A percentile compares a stretch with the other conserved stretches of the same genome.
Evolutionary conservation across 30 jellyfish, hydroid and myxozoan genomes (phyloP).

Genomic region (Aurelia aurita complex sp. Pacific): DNA sequence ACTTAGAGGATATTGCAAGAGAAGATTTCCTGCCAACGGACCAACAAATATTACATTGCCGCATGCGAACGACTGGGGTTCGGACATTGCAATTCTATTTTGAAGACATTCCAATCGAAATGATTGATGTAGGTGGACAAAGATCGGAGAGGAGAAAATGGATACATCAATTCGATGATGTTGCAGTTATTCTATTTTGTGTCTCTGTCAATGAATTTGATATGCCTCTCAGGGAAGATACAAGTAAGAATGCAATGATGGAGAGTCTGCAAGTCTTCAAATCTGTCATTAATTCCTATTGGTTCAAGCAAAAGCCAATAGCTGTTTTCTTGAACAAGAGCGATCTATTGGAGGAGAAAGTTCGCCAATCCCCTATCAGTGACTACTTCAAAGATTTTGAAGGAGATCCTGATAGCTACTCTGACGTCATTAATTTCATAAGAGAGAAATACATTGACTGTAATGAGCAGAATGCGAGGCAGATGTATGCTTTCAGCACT

Average conservation of each 20-base stretch:
- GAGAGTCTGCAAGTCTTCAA: slow-evolving; percentile 68
- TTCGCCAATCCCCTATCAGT: slow-evolving; percentile 1
- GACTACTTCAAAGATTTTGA: slow-evolving; percentile 38
- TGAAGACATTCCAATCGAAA: slow-evolving; percentile 33
- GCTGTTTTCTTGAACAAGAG: slow-evolving; percentile 53
- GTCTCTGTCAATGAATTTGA: slow-evolving; percentile 48
- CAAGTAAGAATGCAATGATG: slow-evolving; percentile 28
- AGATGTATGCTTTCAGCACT: slow-evolving; percentile 47
- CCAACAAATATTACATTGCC: slow-evolving; percentile 62
- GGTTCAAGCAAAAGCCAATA: slow-evolving; percentile 50
- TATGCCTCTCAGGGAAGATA: slow-evolving; percentile 47
- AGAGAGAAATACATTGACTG: slow-evolving; percentile 29
- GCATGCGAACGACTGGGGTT: slow-evolving; percentile 70
- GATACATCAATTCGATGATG: slow-evolving; percentile 68
- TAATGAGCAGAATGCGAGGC: slow-evolving; percentile 36
- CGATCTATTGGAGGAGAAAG: slow-evolving; percentile 44
- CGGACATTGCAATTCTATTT: slow-evolving; percentile 33
- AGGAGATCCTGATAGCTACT: slow-evolving; percentile 21
- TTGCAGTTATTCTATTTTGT: slow-evolving; percentile 61
- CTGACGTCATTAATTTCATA: slow-evolving; percentile 27
- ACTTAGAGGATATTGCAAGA: slow-evolving; percentile 11
- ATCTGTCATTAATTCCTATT: slow-evolving; percentile 45
- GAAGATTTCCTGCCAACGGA: slow-evolving; percentile 54
- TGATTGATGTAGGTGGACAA: slow-evolving; percentile 79
- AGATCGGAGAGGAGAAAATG: slow-evolving; percentile 80